phyloP scores from a whole-genome alignment of 2,888 invertebrate genomes.

The Pheosia gnoma region DNA sequence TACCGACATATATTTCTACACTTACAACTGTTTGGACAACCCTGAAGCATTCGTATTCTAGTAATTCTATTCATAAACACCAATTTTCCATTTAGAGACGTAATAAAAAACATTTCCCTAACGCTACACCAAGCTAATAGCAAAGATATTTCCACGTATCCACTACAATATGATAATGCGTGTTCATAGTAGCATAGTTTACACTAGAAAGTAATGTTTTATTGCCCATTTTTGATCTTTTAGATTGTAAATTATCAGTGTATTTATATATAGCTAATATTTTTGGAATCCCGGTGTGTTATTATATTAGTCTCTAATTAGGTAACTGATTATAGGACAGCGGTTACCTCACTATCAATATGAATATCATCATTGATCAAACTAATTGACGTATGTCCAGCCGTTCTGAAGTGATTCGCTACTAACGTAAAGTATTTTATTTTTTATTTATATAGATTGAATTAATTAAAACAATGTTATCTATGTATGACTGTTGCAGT shows the following conservation, averaged over 20 bases:
- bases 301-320: too few species aligned
- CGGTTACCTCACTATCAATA: too few species aligned
- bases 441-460: too few species aligned
- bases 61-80: slow-evolving; percentile 18
- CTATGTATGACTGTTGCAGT: slow-evolving; percentile 80
- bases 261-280: too few species aligned
- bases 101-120: slow-evolving; percentile 22
- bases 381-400: too few species aligned
- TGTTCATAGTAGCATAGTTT: not conserved
- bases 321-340: too few species aligned
- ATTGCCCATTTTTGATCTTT: not conserved
- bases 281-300: too few species aligned
- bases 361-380: too few species aligned
- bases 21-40: slow-evolving; percentile 4
- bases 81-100: slow-evolving; percentile 16
- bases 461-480: too few species aligned
- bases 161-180: not conserved
- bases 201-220: not conserved
- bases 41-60: slow-evolving; percentile 18
- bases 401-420: too few species aligned
- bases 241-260: too few species aligned
- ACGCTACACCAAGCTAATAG: not conserved
- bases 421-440: too few species aligned
- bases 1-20: not conserved
- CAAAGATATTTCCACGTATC: not conserved